Evolutionary conservation across 2,797 vertebrate genomes (phyloP).

Genomic region (Macropus fuliginosus): DNA sequence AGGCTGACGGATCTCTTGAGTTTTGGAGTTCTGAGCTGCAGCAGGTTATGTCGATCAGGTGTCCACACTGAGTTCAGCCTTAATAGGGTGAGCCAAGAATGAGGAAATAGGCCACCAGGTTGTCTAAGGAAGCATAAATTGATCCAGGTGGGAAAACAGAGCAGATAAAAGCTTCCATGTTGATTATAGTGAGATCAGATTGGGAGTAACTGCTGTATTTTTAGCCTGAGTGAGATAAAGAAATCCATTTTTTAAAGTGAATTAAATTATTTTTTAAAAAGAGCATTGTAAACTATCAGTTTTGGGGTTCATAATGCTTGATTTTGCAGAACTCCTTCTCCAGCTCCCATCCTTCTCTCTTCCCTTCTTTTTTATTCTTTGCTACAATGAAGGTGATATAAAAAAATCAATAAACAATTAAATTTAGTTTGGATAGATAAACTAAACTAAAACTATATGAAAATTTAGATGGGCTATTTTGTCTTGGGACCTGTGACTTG

Average conservation of each 20-base stretch:
- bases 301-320: neutral
- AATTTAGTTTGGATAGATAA: neutral
- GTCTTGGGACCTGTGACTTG: neutral
- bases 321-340: neutral
- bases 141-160: neutral
- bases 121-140: neutral
- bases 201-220: neutral
- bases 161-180: neutral
- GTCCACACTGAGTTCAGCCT: neutral
- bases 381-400: neutral
- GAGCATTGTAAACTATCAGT: neutral
- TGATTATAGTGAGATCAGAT: neutral
- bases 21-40: neutral
- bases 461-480: neutral
- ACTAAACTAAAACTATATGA: neutral
- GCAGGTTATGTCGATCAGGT: neutral
- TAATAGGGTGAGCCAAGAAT: neutral
- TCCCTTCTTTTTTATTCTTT: neutral
- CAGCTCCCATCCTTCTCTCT: neutral
- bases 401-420: neutral
- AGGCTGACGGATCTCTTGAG: neutral
- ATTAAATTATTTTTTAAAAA: neutral
- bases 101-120: neutral
- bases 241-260: neutral
- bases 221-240: neutral